These are phyloP conservation scores for Discoglossus pictus DNA, from an alignment of 2,797 vertebrate species.

Conservation along the genomic window DNA sequence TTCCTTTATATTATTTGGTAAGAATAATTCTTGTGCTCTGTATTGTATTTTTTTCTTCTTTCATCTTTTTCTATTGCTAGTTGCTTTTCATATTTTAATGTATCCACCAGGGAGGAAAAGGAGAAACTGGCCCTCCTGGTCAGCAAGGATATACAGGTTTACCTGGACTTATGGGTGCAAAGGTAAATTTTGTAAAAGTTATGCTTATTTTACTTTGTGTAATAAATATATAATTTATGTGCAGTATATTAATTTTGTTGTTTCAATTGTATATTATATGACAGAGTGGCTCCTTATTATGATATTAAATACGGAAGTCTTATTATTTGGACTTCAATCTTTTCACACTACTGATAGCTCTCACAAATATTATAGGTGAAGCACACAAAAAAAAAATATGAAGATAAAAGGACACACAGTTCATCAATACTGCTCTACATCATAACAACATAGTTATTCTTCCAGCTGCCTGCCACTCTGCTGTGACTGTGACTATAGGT, in stretches of 20 bases:
- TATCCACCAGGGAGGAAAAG: slow-evolving; percentile 78
- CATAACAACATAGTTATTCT: too few relatives aligned
- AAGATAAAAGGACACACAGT: too few relatives aligned
- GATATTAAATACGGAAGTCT: too few relatives aligned
- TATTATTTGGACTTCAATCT: too few relatives aligned
- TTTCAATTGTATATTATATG: not conserved
- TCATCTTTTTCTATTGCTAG: not conserved
- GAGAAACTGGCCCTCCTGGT: slow-evolving; percentile 75
- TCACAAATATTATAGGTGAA: too few relatives aligned
- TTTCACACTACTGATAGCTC: too few relatives aligned
- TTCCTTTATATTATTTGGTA: too few relatives aligned
- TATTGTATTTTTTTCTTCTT: not conserved
- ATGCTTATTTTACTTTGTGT: slow-evolving; percentile 23
- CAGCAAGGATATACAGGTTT: slow-evolving; percentile 87
- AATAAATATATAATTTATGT: not conserved
- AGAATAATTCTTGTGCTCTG: not conserved
- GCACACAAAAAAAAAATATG: too few relatives aligned
- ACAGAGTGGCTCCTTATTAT: too few relatives aligned
- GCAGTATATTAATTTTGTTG: not conserved
- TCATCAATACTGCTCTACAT: too few relatives aligned
- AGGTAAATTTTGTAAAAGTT: slow-evolving; percentile 68
- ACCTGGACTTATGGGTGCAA: slow-evolving; percentile 81
- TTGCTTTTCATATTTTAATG: slow-evolving; percentile 53
- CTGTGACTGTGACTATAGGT: too few relatives aligned
- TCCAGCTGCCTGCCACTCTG: too few relatives aligned